Evolutionary conservation across 2,797 vertebrate species (phyloP), one percentile per base, ranked within the genome.

Genomic region (Fundulus diaphanus): DNA sequence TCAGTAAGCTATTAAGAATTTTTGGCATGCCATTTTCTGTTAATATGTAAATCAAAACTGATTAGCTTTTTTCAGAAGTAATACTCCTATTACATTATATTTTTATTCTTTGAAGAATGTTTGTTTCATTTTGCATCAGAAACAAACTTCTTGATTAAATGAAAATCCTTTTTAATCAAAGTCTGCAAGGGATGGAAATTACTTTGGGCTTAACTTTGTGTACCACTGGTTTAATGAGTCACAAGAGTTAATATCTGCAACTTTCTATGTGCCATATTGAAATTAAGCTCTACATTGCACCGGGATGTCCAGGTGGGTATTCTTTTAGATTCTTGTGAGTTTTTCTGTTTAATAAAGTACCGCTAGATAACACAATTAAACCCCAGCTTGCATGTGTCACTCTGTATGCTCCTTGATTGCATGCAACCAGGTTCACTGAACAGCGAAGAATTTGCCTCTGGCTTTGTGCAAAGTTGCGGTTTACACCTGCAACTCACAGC

Each of bases 401-500:
- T 12, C 11, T n/a, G n/a, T n/a, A n/a, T n/a, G n/a, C n/a, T 61
- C 37, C 33, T 18, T 63, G 33, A 63, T 24, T 63, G 20, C 29
- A 33, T 61, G 18, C 57, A 61, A 31, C 18, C 57, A 61, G 27
- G 18, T 52, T 52, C 31, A 52, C 40, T 42, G 24, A 42, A 11
- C n/a, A 44, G 46, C 29, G 48, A n/a, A 57, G 7, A 31, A 37
- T 24, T 37, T 35, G 22, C 4, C 56, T 29, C n/a, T 67, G 3
- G 24, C 11, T 29, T 29, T 74, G 12, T 1, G 20, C 22, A n/a
- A 2, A n/a, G 24, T 24, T 49, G 42, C 44, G 24, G 27, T 61
- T 61, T 18, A 72, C n/a, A 65, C 29, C 13, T 63, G 13, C 24
- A 73, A 29, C 54, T 74, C n/a, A 74, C 46, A 15, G 16, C 35